A percentile compares a stretch with the other conserved stretches of the same genome.
Evolutionary conservation across 2,113 vertebrate species (phyloP).

Genomic region (Catagonus wagneri): DNA sequence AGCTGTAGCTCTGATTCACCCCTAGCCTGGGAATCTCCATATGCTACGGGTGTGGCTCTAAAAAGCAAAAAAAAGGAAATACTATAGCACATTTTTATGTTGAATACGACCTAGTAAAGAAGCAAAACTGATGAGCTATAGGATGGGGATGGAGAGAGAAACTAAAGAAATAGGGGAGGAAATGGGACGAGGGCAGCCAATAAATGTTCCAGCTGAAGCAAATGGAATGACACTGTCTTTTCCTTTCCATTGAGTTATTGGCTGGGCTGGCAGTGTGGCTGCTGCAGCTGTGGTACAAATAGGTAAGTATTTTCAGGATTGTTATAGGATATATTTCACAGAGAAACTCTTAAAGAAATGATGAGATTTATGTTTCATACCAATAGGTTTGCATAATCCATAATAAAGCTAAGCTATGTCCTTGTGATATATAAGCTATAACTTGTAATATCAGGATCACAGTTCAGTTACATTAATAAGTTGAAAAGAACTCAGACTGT

Average conservation of each 20-base stretch:
- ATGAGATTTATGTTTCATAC: neutral
- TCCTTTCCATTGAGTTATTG: neutral
- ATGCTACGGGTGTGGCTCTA: no score
- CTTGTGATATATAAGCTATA: neutral
- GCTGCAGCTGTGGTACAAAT: neutral
- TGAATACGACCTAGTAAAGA: neutral
- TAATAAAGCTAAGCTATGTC: slow-evolving; percentile 23
- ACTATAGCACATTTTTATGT: neutral
- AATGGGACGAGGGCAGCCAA: neutral
- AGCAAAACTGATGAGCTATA: neutral
- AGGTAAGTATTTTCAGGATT: neutral
- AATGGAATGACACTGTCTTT: neutral
- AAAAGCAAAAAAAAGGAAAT: neutral
- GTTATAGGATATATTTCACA: neutral
- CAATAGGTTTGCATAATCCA: neutral
- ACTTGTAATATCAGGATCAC: neutral
- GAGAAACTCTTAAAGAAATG: slow-evolving; percentile 39
- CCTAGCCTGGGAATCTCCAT: no score
- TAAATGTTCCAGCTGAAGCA: neutral
- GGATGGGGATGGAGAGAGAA: neutral
- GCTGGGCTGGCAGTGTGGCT: neutral
- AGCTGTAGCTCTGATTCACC: no score
- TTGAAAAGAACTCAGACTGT: neutral
- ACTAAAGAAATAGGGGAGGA: neutral
- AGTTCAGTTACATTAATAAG: slow-evolving; percentile 17